Evolutionary conservation across 2,797 vertebrate genomes (phyloP).

Genomic region (Decapterus maruadsi): DNA sequence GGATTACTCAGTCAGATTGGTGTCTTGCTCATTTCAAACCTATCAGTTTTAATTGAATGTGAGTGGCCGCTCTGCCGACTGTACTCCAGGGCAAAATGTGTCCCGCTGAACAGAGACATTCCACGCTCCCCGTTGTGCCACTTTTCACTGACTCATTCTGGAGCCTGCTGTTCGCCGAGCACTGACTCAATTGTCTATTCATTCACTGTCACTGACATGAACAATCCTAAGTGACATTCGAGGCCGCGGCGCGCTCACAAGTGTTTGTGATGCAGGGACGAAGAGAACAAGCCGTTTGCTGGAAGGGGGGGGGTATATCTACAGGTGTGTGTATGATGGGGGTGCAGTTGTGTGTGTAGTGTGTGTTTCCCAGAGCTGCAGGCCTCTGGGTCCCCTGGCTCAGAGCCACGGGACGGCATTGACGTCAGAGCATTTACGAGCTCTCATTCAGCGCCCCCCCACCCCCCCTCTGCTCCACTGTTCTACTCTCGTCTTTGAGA

Average conservation of each 20-base stretch:
- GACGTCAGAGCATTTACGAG: constrained; percentile 83
- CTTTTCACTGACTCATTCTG: constrained; percentile 48
- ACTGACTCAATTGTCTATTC: constrained; percentile 44
- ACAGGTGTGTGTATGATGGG: constrained; percentile 62
- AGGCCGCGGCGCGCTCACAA: background rate
- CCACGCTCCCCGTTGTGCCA: constrained; percentile 49
- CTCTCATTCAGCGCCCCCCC: constrained; percentile 56
- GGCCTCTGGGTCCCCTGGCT: constrained; percentile 68
- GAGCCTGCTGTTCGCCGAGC: constrained; percentile 30
- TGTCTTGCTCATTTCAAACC: constrained; percentile 66
- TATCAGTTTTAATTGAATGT: constrained; percentile 66
- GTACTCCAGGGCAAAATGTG: constrained; percentile 59
- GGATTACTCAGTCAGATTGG: constrained; percentile 64
- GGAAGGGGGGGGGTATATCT: constrained; percentile 25
- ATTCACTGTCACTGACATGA: constrained; percentile 42
- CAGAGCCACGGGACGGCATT: constrained; percentile 81
- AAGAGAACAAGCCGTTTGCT: constrained; percentile 22
- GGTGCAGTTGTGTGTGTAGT: constrained; percentile 30
- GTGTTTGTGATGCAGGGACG: constrained; percentile 20
- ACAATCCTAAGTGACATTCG: constrained; percentile 20
- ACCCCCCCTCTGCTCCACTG: constrained; percentile 14
- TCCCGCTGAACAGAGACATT: constrained; percentile 62
- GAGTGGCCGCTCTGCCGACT: constrained; percentile 59
- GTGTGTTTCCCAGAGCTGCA: constrained; percentile 61
- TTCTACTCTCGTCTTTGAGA: constrained; percentile 64